Evolutionary conservation across 2,888 invertebrate species (phyloP).

Genomic region (Dryocosmus kuriphilus): DNA sequence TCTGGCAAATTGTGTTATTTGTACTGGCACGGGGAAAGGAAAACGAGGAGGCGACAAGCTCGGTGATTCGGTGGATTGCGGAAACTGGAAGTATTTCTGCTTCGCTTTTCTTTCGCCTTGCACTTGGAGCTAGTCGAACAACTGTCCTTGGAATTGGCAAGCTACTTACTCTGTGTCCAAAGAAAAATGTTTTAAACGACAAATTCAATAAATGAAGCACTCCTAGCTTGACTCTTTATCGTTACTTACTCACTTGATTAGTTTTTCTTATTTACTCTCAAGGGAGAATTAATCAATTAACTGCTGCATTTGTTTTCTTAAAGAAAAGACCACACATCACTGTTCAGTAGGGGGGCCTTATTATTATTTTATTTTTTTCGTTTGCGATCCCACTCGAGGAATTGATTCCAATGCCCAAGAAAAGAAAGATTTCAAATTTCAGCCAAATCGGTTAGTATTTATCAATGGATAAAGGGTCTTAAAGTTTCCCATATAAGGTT

Average conservation of each 20-base stretch:
- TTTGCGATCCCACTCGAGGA: too few species aligned
- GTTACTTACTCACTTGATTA: slow-evolving; percentile 3
- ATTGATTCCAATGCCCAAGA: too few species aligned
- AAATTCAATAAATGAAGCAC: background rate
- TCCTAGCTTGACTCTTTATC: background rate
- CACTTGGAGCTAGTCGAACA: slow-evolving; percentile 38
- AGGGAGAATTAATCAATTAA: background rate
- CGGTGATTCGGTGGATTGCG: slow-evolving; percentile 21
- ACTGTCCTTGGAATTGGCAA: slow-evolving; percentile 38
- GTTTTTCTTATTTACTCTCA: background rate
- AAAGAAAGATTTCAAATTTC: too few species aligned
- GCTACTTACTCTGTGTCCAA: background rate
- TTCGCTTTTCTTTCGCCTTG: slow-evolving; percentile 31
- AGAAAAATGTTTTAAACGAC: slow-evolving; percentile 1
- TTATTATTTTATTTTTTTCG: too few species aligned
- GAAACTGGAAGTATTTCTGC: slow-evolving; percentile 3
- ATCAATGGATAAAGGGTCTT: too few species aligned
- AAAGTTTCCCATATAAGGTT: too few species aligned
- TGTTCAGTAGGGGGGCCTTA: too few species aligned
- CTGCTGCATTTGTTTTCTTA: too few species aligned
- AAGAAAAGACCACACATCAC: too few species aligned
- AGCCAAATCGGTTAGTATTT: too few species aligned
- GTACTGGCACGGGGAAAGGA: slow-evolving; percentile 58
- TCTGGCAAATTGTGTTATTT: slow-evolving; percentile 73
- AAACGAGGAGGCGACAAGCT: slow-evolving; percentile 48